Base-by-base conservation (phyloP, 2,113 vertebrate genomes). In the Tragulus kanchil region DNA sequence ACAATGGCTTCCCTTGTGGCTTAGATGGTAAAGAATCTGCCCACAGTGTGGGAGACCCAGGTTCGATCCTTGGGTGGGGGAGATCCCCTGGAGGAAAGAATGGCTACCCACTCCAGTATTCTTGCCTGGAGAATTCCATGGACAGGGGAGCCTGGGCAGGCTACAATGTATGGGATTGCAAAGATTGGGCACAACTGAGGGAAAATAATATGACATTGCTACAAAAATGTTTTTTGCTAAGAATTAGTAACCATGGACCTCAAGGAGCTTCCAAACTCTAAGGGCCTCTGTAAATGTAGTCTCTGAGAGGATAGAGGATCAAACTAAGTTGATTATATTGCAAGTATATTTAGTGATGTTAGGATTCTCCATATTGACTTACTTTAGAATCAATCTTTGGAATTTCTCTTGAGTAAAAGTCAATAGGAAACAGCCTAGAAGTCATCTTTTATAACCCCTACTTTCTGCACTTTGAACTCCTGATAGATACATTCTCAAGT, bases 231-330 rank as follows among this genome's bases (percentile, higher is more conserved):
- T 77, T 94, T 91, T 58, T 36, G 81, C 19, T 84, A 62, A n/a
- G 21, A 15, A 87, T 28, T 95, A 73, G 65, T 58, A 42, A 93
- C 21, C 36, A 50, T 78, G 23, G 19, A 85, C 95, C 62, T 84
- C 8, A 84, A 79, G 31, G 15, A 78, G 12, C 36, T 89, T 92
- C 19, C 48, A 84, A 61, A 73, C 11, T 52, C 50, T 73, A 50
- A 87, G 13, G 2, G 0, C 9, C 84, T 85, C 65, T 75, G 8
- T 26, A n/a, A 86, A 81, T n/a, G 45, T 15, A 59, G 45, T 69
- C 19, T 90, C 17, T 85, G 12, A 7, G 8, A 62, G 17, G 2
- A 50, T 17, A 81, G 3, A 62, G n/a, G 10, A 75, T 92, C 12
- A 59, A 61, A 78, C 31, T 65, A 61, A 42, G 28, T 26, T 92